Evolutionary conservation across 2,888 invertebrate species (phyloP), one percentile per base, ranked within the genome.

Genomic region (Drosophila acutilabella): DNA sequence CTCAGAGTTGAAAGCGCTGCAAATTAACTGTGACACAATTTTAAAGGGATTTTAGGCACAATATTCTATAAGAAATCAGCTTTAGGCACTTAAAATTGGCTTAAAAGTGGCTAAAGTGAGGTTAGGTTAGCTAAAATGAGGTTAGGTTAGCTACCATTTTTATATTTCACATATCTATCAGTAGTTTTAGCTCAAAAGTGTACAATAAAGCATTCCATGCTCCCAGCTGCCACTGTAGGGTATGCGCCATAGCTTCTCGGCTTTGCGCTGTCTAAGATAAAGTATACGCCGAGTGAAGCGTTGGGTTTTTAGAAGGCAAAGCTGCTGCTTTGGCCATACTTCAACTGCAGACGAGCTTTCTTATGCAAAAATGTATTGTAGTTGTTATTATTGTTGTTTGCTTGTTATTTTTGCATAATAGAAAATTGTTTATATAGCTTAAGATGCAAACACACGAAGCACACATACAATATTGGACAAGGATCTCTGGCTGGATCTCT

Each of bases 371-470:
- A 68, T 71, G 57, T 53, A 80, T 76, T 74, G 74, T 77, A 68
- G 74, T 71, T 60, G 60, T 78, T 64, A 47, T 59, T 74, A 57
- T 56, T 53, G 65, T 62, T 71, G 64, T 64, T 52, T 72, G 81
- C 83, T 83, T 84, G 88, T 87, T 82, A 88, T 89, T 83, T 78
- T 71, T 71, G 74, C 82, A 88, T 88, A 82, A 88, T 85, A 79
- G 80, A 85, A 89, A 89, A 85, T 85, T 89, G 85, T 85, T 89
- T 85, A 89, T 85, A 74, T 72, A 80, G 80, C 72, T 77, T 61
- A 53, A 65, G 61, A 52, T 38, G 59, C 42, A 41, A 23, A 56
- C 30, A 44, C 8, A 54, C 30, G 70, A 42, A 40, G 8, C 4
- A 53, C 16, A 38, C 20, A 57, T 14, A 38, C n/a, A 48, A 58